Base-by-base conservation (phyloP, 2,888 invertebrate species). In the Nomada ruficornis region DNA sequence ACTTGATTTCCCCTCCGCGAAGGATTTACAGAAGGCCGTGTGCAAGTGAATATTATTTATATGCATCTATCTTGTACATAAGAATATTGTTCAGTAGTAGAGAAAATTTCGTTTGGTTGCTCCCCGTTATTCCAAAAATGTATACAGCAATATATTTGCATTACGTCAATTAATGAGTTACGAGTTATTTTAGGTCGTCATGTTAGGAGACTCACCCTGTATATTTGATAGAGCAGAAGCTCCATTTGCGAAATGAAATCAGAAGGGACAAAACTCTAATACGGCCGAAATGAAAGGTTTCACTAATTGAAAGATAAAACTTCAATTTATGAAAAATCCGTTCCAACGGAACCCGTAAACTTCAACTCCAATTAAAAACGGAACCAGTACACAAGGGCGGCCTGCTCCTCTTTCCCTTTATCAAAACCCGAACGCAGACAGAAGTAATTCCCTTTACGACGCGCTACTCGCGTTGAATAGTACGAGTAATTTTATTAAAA, bases 401-500 rank as follows among this genome's bases (percentile, higher is more conserved):
- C 57, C 0, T 11, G 2, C 11, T 67, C 13, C 42, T 42, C 42
- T 29, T 2, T 20, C 20, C 11, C 18, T 52, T 54, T 20, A 18
- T 54, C 52, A 29, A 23, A 2, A 13, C 18, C 4, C 18, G 50
- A 65, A 55, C 57, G 20, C 10, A 50, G 18, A 7, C 15, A 26
- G 44, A 5, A 52, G 64, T 60, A 72, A 44, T 50, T 68, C 44
- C 57, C 55, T 69, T 57, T 47, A 7, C n/a, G 4, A 18, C 54
- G 23, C n/a, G 13, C 7, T 11, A 15, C 59, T 13, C 54, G 1
- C 26, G 3, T 18, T 5, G 52, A 44, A 63, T 26, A 36, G 60
- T 26, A 44, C 29, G 55, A 20, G 70, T 65, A 67, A 80, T 78
- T 80, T 80, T 70, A 78, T 80, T 78, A 80, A 67, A 68, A 55